Evolutionary conservation across 37 sponge, comb jelly and placozoan genomes (phyloP).

Genomic region (Corticium candelabrum): DNA sequence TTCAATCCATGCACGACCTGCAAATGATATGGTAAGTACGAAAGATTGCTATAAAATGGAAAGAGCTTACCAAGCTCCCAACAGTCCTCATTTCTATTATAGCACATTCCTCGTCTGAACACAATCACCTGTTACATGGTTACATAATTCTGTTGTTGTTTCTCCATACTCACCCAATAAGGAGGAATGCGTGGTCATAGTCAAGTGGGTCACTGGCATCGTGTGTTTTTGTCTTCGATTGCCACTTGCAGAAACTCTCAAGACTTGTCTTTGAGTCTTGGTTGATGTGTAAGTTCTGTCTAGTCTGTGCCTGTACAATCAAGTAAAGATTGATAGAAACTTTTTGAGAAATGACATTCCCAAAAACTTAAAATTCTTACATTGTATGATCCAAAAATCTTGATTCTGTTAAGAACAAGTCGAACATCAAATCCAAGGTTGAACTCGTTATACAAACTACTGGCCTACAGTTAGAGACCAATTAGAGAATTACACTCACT

Average conservation of each 20-base stretch:
- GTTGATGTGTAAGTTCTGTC: neutral
- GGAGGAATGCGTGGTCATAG: neutral
- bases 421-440: neutral
- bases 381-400: neutral
- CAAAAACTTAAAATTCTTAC: neutral
- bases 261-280: neutral
- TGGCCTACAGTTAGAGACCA: no score
- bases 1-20: slow-evolving; percentile 9
- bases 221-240: neutral
- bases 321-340: neutral
- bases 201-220: neutral
- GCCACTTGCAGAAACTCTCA: neutral
- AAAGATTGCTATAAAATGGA: no score
- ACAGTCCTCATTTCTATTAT: neutral
- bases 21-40: neutral
- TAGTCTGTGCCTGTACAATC: neutral
- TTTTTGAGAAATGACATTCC: neutral
- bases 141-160: no score
- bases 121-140: no score
- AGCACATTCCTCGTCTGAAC: neutral
- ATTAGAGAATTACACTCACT: no score
- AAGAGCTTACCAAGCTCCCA: neutral
- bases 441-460: neutral
- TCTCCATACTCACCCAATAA: neutral
- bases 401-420: neutral